Base-by-base conservation (phyloP, 2,113 vertebrate species). In the Strix aluco region DNA sequence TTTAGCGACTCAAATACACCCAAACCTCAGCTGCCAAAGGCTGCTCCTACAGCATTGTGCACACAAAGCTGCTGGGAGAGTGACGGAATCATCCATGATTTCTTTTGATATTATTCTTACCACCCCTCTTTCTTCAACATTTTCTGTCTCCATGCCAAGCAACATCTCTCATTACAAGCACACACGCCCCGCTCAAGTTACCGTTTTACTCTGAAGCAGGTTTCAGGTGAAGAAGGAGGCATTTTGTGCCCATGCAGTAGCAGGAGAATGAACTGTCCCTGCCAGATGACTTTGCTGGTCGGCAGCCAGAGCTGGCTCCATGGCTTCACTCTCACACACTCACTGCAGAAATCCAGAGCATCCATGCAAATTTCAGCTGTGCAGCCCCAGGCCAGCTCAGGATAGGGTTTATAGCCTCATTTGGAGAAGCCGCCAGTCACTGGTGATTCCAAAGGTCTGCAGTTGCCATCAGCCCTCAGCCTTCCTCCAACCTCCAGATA, bases 51-150 rank as follows among this genome's bases (percentile, higher is more conserved):
- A 55, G 11, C 29, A 13, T 36, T 4, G 0, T 20, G 23, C 38
- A 61, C 15, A 7, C 15, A 47, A 81, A 71, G 25, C 25, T 77
- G 23, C 52, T 57, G 32, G 6, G 8, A 81, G 20, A 66, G 3
- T 3, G 8, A n/a, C 0, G 2, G 10, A 34, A 6, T 34, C 1
- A 0, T 32, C 26, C 23, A 38, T 32, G 9, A 55, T 34, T 71
- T 79, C 10, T 90, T 80, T 80, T 42, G 7, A 27, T 67, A 19
- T 55, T 58, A 34, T 67, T 72, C 36, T 82, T 52, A 47, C 34
- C 54, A 52, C 23, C 14, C 14, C 32, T 42, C 16, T 46, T 46
- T 46, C 42, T 57, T 84, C 32, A 15, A 67, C 11, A 54, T 89
- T 74, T 66, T 49, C 38, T 71, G 25, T 20, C 40, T 58, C 18